These are phyloP conservation scores for Sturnus vulgaris DNA, from an alignment of 2,113 vertebrate genomes.

Conservation along the genomic window DNA sequence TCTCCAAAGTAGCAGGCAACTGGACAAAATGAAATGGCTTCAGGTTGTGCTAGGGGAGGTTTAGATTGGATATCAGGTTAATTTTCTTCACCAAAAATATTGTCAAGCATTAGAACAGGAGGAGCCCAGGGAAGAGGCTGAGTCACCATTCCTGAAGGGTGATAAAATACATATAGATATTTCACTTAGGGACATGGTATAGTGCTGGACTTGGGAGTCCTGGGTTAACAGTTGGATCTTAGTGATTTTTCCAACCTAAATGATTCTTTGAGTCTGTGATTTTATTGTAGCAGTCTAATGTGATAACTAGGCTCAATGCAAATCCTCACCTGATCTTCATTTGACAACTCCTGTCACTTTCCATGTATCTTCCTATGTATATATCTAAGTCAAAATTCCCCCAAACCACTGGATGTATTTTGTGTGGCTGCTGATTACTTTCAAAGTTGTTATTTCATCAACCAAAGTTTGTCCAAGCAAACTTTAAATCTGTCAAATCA, in stretches of 20 bases:
- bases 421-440: neutral
- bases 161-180: neutral
- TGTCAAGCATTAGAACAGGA: neutral
- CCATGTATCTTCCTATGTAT: neutral
- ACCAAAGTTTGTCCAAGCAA: neutral
- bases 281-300: neutral
- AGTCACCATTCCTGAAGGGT: neutral
- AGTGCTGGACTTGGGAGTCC: neutral
- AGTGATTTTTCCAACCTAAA: neutral
- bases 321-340: neutral
- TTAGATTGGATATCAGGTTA: neutral
- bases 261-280: neutral
- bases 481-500: neutral
- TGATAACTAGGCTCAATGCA: neutral
- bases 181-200: neutral
- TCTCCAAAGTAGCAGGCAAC: accelerated
- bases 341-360: neutral
- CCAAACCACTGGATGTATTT: neutral
- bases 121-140: neutral
- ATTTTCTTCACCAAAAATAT: neutral
- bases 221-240: neutral
- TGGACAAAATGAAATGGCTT: neutral
- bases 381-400: neutral
- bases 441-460: neutral
- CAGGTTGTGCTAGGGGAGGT: neutral